Base-by-base conservation (phyloP, 2,797 vertebrate genomes). In the Tapirus indicus region DNA sequence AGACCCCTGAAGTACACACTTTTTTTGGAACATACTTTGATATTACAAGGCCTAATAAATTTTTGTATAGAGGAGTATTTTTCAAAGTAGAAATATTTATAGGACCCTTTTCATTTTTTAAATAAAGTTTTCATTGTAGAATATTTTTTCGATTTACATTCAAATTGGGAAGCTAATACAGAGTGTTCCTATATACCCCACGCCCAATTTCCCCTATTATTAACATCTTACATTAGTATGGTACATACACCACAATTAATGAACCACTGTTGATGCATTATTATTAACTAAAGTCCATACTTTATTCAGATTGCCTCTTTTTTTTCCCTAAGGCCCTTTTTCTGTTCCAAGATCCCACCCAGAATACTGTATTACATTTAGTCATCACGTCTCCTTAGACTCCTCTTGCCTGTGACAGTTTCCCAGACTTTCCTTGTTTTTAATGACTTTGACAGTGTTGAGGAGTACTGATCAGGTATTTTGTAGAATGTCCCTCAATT, bases 51-150 rank as follows among this genome's bases (percentile, higher is more conserved):
- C 16, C 60, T 83, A 60, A 72, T 32, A 92, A 79, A 47, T 7
- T 47, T 80, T 41, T 7, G 13, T 23, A 27, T 62, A 52, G 12
- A 85, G 17, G 25, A 79, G 25, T 27, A 52, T 11, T 79, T 89
- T 88, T 80, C 25, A 49, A 69, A 85, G 44, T 58, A 79, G 14
- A 92, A 85, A 84, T 74, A 69, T 71, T 78, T 88, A 29, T 72
- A n/a, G 54, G 12, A 17, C 1, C 0, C 69, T 84, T 92, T 85
- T 64, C 18, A 78, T 52, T 84, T 84, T 79, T 47, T 27, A 68
- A 68, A 74, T 21, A 52, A 88, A 72, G 29, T 58, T n/a, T 71
- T 44, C 38, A 54, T 69, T 64, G 29, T 69, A 75, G 41, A 82
- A 47, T 47, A 80, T 5, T 54, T 91, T 74, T 91, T 77, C 23